Evolutionary conservation across 2,113 vertebrate genomes (phyloP).

Genomic region (Columbina picui): DNA sequence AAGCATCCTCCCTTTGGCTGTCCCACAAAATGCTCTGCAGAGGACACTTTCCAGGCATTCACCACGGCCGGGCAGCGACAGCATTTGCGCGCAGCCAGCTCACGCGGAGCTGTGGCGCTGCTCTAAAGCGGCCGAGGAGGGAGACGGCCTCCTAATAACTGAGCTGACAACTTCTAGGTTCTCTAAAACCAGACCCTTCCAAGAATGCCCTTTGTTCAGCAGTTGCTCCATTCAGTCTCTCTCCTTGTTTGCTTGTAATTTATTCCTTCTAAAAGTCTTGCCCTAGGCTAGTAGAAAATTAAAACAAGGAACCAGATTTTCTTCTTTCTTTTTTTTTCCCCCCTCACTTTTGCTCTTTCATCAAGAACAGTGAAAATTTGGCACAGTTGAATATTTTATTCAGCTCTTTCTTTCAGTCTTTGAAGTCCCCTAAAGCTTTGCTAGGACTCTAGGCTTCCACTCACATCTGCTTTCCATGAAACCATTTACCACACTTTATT

Average conservation of each 20-base stretch:
- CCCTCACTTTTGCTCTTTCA: conserved; percentile 67
- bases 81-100: not conserved
- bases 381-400: conserved; percentile 69
- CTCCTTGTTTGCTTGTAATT: conserved; percentile 68
- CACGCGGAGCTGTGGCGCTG: not conserved
- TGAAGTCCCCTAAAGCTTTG: conserved; percentile 65
- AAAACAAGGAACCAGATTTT: conserved; percentile 68
- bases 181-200: conserved; percentile 54
- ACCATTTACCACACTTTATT: conserved; percentile 66
- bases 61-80: not conserved
- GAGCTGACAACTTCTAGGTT: conserved; percentile 56
- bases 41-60: not conserved
- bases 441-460: conserved; percentile 63
- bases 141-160: conserved; percentile 29
- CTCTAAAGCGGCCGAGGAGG: not conserved
- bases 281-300: conserved; percentile 72
- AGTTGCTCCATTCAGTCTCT: conserved; percentile 60
- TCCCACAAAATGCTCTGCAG: not conserved
- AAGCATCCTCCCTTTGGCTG: not conserved
- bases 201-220: conserved; percentile 66
- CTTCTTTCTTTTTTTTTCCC: not conserved
- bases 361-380: conserved; percentile 73
- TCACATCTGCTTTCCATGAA: conserved; percentile 77
- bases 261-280: conserved; percentile 67
- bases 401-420: conserved; percentile 65